Evolutionary conservation across 2,888 invertebrate species (phyloP).

Genomic region (Cataglyphis cursor): DNA sequence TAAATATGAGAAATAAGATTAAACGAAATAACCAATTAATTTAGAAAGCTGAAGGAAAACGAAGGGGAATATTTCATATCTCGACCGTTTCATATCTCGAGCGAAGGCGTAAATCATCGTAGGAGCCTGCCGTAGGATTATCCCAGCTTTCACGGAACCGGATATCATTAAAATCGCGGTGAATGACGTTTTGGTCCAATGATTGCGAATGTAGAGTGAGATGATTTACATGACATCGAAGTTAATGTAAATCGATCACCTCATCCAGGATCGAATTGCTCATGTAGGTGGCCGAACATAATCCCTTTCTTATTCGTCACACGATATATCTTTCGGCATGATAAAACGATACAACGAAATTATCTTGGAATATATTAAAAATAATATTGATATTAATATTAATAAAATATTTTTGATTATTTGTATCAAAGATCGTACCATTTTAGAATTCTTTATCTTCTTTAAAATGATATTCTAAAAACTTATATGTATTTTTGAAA

Average conservation of each 20-base stretch:
- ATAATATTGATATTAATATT: conserved; percentile 19
- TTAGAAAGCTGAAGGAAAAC: conserved; percentile 1
- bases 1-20: background rate
- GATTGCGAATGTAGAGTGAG: conserved; percentile 20
- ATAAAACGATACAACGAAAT: background rate
- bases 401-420: conserved; percentile 6
- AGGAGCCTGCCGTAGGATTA: conserved; percentile 13
- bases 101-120: conserved; percentile 45
- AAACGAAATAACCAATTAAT: conserved; percentile 1
- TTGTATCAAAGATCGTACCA: background rate
- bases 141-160: conserved; percentile 29
- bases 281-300: conserved; percentile 9
- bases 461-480: conserved; percentile 1
- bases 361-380: conserved; percentile 14
- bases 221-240: conserved; percentile 49
- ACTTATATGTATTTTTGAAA: background rate
- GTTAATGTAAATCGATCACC: conserved; percentile 50
- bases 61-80: conserved; percentile 18
- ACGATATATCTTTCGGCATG: background rate
- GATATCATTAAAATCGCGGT: conserved; percentile 60
- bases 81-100: conserved; percentile 43
- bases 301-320: conserved; percentile 3
- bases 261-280: conserved; percentile 25
- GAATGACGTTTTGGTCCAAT: conserved; percentile 47
- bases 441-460: background rate